These are phyloP conservation scores for Agriopis marginaria DNA, from an alignment of 2,888 invertebrate genomes.

Conservation along the genomic window DNA sequence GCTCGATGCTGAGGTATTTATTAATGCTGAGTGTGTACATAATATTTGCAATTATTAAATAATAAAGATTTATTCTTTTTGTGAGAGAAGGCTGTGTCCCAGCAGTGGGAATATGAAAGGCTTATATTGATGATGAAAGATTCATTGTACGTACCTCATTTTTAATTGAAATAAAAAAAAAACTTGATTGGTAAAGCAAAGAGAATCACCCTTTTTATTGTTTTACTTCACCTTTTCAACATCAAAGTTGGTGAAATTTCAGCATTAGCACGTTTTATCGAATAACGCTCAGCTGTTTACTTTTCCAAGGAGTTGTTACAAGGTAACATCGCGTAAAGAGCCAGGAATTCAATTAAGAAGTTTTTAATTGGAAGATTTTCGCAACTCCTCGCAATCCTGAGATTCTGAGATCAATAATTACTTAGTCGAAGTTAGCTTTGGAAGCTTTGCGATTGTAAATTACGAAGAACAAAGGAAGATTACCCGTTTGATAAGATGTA, in stretches of 20 bases:
- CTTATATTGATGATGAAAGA: too few relatives aligned
- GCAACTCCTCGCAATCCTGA: slow-evolving; percentile 5
- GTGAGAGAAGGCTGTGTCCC: too few relatives aligned
- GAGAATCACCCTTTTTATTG: too few relatives aligned
- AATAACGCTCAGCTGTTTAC: slow-evolving; percentile 15
- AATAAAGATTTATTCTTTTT: too few relatives aligned
- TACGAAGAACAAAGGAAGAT: not conserved
- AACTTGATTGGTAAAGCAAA: too few relatives aligned
- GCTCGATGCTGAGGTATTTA: too few relatives aligned
- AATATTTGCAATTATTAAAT: too few relatives aligned
- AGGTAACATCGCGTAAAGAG: slow-evolving; percentile 10
- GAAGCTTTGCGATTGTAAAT: not conserved
- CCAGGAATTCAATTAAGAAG: slow-evolving; percentile 25
- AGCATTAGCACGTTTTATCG: slow-evolving; percentile 19
- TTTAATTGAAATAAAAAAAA: too few relatives aligned
- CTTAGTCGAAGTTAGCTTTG: slow-evolving; percentile 1
- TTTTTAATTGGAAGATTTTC: slow-evolving; percentile 15
- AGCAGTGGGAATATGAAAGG: too few relatives aligned
- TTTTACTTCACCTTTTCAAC: not conserved
- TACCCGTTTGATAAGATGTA: not conserved
- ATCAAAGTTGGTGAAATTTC: not conserved
- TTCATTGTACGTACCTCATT: too few relatives aligned
- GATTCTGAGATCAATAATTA: slow-evolving; percentile 3
- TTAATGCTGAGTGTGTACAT: too few relatives aligned
- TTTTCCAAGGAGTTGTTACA: slow-evolving; percentile 10